Percentiles rank a stretch among this genome's conserved stretches.
Conservation (phyloP, 2,113 vertebrate species). For the Hippotragus niger region DNA sequence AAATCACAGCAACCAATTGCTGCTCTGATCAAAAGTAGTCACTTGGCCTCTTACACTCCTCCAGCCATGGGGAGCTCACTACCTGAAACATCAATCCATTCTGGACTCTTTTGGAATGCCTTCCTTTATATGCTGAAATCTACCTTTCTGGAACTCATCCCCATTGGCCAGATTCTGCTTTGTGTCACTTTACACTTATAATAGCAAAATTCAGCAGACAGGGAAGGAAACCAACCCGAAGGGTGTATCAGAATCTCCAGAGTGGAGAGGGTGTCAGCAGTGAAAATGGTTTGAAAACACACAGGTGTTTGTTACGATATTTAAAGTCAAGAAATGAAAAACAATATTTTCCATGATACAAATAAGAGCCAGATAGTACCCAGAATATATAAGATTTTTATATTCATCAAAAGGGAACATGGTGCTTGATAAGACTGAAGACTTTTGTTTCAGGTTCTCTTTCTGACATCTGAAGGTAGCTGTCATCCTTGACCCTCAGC, state of each 20-base stretch:
- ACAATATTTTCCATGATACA: not conserved
- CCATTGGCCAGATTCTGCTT: not conserved
- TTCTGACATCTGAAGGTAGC: not conserved
- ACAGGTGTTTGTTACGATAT: not conserved
- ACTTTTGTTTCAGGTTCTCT: not conserved
- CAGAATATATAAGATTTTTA: not conserved
- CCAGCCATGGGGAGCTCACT: not conserved
- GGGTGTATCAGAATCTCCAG: not conserved
- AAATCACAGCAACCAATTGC: not conserved
- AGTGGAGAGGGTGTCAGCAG: too few relatives aligned
- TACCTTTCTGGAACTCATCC: not conserved
- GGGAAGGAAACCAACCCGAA: not conserved
- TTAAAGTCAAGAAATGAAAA: not conserved
- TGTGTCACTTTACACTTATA: not conserved
- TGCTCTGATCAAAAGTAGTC: not conserved
- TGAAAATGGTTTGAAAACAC: not conserved
- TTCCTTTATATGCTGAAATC: not conserved
- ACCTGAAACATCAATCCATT: not conserved
- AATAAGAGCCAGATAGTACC: not conserved
- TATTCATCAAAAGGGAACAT: not conserved
- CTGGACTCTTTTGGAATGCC: not conserved
- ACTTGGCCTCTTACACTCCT: not conserved
- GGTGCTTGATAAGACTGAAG: not conserved
- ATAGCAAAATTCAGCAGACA: not conserved
- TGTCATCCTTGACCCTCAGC: not conserved